Evolutionary conservation across 2,888 invertebrate species (phyloP), one percentile per base, ranked within the genome.

Genomic region (Torymus aiolomorphi): DNA sequence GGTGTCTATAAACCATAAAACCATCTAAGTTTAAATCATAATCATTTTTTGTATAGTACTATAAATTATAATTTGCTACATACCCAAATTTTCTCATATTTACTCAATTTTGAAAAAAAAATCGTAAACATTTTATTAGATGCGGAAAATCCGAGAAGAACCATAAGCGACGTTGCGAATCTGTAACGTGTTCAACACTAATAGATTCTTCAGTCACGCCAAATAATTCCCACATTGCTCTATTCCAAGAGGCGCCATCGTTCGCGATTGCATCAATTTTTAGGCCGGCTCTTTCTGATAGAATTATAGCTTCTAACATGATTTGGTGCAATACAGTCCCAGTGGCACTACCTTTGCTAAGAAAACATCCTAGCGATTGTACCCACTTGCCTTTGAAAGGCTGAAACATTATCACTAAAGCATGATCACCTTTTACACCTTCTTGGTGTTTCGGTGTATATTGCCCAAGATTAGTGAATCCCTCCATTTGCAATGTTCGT

Each of bases 401-500:
- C 72, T 84, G 83, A 73, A 83, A 85, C 83, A 84, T 84, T 2
- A 86, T 81, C 0, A 86, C 86, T 10, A 87, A 42, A 1, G 85
- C 86, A 72, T 87, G 85, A 61, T 87, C 86, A 31, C 82, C 86
- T 16, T 65, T 42, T 49, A 62, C 59, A 16, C 82, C 75, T 67
- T 73, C 66, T 16, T 80, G 80, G 31, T 81, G 8, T 12, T 72
- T 63, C 14, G n/a, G 16, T 14, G 14, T 57, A 8, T 57, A n/a
- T 57, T 57, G 12, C 2, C 57, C n/a, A n/a, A n/a, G n/a, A n/a
- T n/a, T n/a, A n/a, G n/a, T n/a, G n/a, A n/a, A n/a, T n/a, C n/a
- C n/a, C n/a, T n/a, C n/a, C n/a, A n/a, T n/a, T n/a, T n/a, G n/a
- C n/a, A n/a, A n/a, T n/a, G n/a, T n/a, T n/a, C n/a, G n/a, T n/a